Conservation (phyloP, 2,797 vertebrate genomes). For the Anomalospiza imberbis region DNA sequence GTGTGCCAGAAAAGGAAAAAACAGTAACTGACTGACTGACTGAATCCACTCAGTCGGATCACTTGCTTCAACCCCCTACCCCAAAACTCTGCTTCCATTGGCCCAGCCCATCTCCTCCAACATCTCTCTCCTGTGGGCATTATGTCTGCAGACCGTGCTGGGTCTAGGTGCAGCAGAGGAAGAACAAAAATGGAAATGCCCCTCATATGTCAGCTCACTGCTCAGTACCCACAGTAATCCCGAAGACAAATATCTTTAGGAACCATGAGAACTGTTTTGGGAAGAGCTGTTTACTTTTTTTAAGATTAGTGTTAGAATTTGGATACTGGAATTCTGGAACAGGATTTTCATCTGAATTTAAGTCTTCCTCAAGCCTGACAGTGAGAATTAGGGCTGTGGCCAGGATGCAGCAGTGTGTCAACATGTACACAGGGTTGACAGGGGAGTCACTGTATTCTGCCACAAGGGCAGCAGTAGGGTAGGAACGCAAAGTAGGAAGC, state of each 20-base stretch:
- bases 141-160: not conserved
- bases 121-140: no score
- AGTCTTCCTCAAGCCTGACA: not conserved
- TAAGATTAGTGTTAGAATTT: not conserved
- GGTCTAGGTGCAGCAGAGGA: not conserved
- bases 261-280: not conserved
- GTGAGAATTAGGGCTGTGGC: not conserved
- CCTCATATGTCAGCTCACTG: not conserved
- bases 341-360: not conserved
- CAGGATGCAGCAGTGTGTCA: not conserved
- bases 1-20: not conserved
- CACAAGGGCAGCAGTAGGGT: not conserved
- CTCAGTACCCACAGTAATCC: not conserved
- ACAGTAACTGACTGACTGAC: not conserved
- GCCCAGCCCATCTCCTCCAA: not conserved
- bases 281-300: not conserved
- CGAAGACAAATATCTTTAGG: not conserved
- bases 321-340: not conserved
- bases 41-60: not conserved
- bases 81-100: not conserved
- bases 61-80: not conserved
- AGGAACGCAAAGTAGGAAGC: not conserved
- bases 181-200: not conserved
- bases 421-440: rapidly evolving
- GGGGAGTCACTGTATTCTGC: not conserved